A percentile compares a stretch with the other conserved stretches of the same genome.
phyloP scores from a whole-genome alignment of 2,797 vertebrate genomes.

The Dipus sagitta region DNA sequence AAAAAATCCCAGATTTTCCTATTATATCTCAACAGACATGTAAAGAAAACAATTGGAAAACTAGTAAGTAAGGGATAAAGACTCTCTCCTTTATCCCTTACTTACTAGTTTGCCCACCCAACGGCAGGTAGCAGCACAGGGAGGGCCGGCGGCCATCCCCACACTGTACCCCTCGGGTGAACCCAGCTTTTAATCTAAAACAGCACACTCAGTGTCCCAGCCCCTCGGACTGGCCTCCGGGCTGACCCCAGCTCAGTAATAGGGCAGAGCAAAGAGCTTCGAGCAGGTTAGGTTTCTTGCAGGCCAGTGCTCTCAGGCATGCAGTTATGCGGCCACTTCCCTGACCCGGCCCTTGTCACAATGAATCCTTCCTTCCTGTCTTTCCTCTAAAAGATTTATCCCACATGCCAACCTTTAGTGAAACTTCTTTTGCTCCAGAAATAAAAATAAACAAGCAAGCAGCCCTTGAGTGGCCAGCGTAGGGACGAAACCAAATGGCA shows the following conservation, averaged over 20 bases:
- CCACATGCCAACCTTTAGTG: slow-evolving; percentile 78
- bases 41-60: not conserved
- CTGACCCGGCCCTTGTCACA: slow-evolving; percentile 79
- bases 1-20: not conserved
- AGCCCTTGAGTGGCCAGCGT: slow-evolving; percentile 53
- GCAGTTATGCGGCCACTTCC: slow-evolving; percentile 71
- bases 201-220: slow-evolving; percentile 69
- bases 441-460: slow-evolving; percentile 79
- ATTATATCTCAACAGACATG: not conserved
- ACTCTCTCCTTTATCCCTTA: too few relatives aligned
- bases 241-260: slow-evolving; percentile 60
- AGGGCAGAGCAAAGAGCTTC: slow-evolving; percentile 53
- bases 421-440: slow-evolving; percentile 74
- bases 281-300: slow-evolving; percentile 30
- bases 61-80: not conserved
- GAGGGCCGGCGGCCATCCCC: not conserved
- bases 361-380: slow-evolving; percentile 82
- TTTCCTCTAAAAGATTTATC: slow-evolving; percentile 81
- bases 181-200: slow-evolving; percentile 81
- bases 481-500: slow-evolving; percentile 66
- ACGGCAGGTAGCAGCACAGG: too few relatives aligned
- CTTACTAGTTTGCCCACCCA: too few relatives aligned
- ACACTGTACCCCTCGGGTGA: slow-evolving; percentile 75
- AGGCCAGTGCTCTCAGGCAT: slow-evolving; percentile 73
- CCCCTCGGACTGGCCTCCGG: slow-evolving; percentile 58